Evolutionary conservation across 2,888 invertebrate genomes (phyloP), one percentile per base, ranked within the genome.

Genomic region (Leptinotarsa rubiginosa): DNA sequence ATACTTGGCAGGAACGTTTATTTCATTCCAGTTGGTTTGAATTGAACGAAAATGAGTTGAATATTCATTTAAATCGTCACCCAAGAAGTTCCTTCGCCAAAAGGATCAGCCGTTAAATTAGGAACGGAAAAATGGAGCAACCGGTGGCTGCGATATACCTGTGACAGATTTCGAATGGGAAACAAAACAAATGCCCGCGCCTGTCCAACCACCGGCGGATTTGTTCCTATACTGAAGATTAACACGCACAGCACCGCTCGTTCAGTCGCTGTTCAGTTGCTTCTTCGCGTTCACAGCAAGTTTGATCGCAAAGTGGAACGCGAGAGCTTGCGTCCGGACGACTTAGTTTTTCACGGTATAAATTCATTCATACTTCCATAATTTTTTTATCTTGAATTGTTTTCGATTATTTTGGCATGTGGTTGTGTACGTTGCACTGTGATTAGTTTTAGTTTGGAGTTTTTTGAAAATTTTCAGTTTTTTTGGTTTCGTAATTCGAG

Each of bases 141-240:
- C 69, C 75, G 66, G 70, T 72, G 67, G 67, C 69, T 31, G 22
- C 20, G 52, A 64, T 20, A 31, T 72, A 72, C 71, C 71, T 71
- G 73, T 69, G 73, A 73, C 69, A 59, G 64, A 65, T 54, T 69
- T 69, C 65, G 65, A 68, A 70, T 59, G 70, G 22, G 72, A 67
- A 50, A 68, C 70, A 71, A 65, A 71, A 71, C 65, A 71, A 71
- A 65, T 71, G n/a, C 62, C 31, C 47, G 31, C 66, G 54, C 66
- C 69, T 64, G 67, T 56, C 74, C 72, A 69, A 74, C 77, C 74
- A 76, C 77, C 70, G 71, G 69, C 77, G 75, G 75, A 70, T 62
- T 70, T 64, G 65, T 49, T 71, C 62, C 47, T 64, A 69, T 70
- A 72, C 75, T 67, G 73, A 77, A 73, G 75, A 76, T 75, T 75